Conservation (phyloP, 2,113 vertebrate species). For the Maccullochella peelii region DNA sequence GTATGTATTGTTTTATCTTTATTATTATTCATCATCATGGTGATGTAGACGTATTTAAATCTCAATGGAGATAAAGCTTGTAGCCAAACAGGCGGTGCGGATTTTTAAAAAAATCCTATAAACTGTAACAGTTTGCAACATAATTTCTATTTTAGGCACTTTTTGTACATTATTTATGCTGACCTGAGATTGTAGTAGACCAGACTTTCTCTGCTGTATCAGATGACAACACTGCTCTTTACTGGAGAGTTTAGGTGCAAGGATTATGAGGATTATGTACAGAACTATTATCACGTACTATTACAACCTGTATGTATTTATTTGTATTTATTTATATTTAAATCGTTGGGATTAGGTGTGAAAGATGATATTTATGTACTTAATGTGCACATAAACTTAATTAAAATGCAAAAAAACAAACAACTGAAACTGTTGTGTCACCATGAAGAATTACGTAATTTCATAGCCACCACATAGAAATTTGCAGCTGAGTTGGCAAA, state of each 20-base stretch:
- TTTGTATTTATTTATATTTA: constrained; percentile 80
- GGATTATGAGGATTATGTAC: background rate
- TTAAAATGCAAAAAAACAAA: constrained; percentile 44
- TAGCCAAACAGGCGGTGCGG: background rate
- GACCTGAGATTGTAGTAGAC: constrained; percentile 60
- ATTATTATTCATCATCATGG: constrained; percentile 67
- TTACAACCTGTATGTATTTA: constrained; percentile 61
- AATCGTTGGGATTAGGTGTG: constrained; percentile 24
- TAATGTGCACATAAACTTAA: constrained; percentile 15
- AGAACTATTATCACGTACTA: background rate
- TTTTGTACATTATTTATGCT: constrained; percentile 63
- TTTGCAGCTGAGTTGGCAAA: constrained; percentile 28
- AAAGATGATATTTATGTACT: constrained; percentile 49
- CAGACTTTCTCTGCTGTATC: constrained; percentile 44
- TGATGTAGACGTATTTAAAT: constrained; percentile 60
- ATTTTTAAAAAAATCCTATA: constrained; percentile 23
- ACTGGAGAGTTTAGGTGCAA: constrained; percentile 31
- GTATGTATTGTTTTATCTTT: constrained; percentile 40
- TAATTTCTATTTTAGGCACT: constrained; percentile 61
- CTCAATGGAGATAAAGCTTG: constrained; percentile 73
- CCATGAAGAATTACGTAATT: background rate
- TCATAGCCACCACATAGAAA: background rate
- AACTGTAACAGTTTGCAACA: constrained; percentile 81
- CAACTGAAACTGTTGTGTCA: background rate
- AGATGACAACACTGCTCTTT: constrained; percentile 31